These are phyloP conservation scores for Heliconius eleuchia DNA, from an alignment of 1,140 invertebrate genomes.

Conservation along the genomic window DNA sequence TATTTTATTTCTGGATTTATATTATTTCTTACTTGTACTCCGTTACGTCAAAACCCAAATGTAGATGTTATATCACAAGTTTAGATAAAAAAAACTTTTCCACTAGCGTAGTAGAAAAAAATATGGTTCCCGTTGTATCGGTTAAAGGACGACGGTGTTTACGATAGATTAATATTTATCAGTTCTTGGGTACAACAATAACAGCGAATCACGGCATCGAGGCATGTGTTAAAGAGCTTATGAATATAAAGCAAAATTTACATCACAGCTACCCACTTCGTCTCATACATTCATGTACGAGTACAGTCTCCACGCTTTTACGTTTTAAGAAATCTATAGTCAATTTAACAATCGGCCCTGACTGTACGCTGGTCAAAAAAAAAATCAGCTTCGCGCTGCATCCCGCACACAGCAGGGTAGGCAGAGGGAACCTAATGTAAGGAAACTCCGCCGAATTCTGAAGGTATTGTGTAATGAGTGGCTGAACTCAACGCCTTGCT, in stretches of 20 bases:
- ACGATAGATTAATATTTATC: slow-evolving; percentile 68
- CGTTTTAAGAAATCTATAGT: slow-evolving; percentile 35
- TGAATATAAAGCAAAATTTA: slow-evolving; percentile 69
- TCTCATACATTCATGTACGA: slow-evolving; percentile 60
- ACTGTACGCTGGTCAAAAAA: no score
- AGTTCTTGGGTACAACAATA: slow-evolving; percentile 61
- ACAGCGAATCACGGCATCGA: slow-evolving; percentile 63
- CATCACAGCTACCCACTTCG: slow-evolving; percentile 47
- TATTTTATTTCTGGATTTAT: slow-evolving; percentile 41
- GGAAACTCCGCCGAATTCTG: no score
- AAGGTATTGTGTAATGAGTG: no score
- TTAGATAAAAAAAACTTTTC: slow-evolving; percentile 38
- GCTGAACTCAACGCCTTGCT: no score
- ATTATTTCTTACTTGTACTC: slow-evolving; percentile 51
- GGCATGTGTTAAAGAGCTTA: slow-evolving; percentile 55
- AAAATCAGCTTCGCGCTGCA: no score
- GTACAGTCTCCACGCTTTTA: slow-evolving; percentile 42
- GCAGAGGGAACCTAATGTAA: no score
- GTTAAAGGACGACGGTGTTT: slow-evolving; percentile 47
- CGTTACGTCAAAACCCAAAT: neutral
- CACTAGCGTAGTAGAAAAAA: slow-evolving; percentile 41
- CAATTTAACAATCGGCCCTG: no score
- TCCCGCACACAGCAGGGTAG: no score
- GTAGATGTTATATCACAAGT: neutral
- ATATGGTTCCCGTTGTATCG: slow-evolving; percentile 51